A percentile compares a stretch with the other conserved stretches of the same genome.
Conservation (phyloP, 2,113 vertebrate species). For the Oncorhynchus mykiss region DNA sequence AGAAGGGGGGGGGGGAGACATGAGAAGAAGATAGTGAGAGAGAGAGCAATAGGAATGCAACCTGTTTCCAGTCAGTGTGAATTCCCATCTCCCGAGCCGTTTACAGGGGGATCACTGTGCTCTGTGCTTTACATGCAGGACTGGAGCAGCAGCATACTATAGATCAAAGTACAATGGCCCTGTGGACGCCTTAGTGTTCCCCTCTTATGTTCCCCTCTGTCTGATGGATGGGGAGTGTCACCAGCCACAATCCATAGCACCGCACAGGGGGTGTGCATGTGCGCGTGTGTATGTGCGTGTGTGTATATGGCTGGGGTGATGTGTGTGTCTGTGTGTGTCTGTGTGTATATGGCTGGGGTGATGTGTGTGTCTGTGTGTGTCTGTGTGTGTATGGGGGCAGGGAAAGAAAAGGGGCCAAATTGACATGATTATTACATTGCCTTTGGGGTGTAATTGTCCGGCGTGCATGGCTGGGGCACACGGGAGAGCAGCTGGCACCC, state of each 20-base stretch:
- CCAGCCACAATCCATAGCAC: slow-evolving; percentile 10
- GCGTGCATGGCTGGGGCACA: slow-evolving; percentile 50
- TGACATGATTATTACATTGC: slow-evolving; percentile 55
- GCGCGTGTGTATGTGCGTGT: background rate
- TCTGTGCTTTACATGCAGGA: slow-evolving; percentile 30
- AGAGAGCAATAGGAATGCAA: background rate
- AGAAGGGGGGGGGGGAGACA: background rate
- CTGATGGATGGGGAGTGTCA: slow-evolving; percentile 58
- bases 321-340: no score
- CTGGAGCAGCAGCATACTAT: slow-evolving; percentile 32
- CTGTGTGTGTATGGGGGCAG: background rate
- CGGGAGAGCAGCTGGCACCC: slow-evolving; percentile 46
- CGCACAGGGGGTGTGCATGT: slow-evolving; percentile 10
- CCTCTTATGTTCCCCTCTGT: slow-evolving; percentile 4
- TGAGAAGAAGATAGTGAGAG: background rate
- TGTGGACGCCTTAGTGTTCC: slow-evolving; percentile 40
- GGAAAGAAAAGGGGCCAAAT: slow-evolving; percentile 46
- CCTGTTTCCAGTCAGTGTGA: slow-evolving; percentile 1
- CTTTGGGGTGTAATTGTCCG: slow-evolving; percentile 55
- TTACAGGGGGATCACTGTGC: slow-evolving; percentile 33
- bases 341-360: background rate
- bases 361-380: no score
- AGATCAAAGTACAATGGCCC: slow-evolving; percentile 42
- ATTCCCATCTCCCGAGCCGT: slow-evolving; percentile 16
- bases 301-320: no score